Conservation (phyloP, 2,797 vertebrate species). For the Labroides dimidiatus region DNA sequence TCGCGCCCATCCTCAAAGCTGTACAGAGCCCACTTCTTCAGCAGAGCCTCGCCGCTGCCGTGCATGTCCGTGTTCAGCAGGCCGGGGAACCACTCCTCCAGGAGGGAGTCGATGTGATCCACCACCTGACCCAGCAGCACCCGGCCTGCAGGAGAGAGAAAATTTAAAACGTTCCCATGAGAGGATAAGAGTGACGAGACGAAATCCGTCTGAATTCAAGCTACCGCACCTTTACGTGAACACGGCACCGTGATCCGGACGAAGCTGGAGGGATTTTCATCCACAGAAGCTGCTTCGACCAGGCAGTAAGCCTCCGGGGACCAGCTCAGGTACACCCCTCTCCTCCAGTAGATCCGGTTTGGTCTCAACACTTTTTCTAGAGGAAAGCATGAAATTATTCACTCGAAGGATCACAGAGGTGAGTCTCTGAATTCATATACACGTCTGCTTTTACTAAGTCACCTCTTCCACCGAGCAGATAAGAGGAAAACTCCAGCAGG, state of each 20-base stretch:
- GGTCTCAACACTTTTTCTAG: constrained; percentile 89
- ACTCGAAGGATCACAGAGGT: neutral
- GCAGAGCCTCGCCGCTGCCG: constrained; percentile 91
- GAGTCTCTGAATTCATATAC: neutral
- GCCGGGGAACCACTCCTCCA: constrained; percentile 98
- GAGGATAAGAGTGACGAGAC: no score
- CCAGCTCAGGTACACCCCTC: constrained; percentile 95
- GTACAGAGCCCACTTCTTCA: constrained; percentile 97
- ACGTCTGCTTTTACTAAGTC: neutral
- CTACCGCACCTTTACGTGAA: constrained; percentile 89
- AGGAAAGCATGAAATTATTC: neutral
- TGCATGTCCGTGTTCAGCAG: constrained; percentile 93
- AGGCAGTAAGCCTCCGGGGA: constrained; percentile 94
- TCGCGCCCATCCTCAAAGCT: constrained; percentile 92
- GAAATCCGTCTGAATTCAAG: no score
- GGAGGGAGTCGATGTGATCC: constrained; percentile 95
- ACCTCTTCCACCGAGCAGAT: constrained; percentile 92
- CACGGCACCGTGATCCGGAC: constrained; percentile 95
- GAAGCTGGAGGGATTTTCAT: constrained; percentile 87
- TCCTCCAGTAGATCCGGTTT: constrained; percentile 94
- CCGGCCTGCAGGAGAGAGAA: constrained; percentile 80
- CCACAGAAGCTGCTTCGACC: constrained; percentile 88
- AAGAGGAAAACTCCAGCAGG: constrained; percentile 92
- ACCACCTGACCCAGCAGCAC: constrained; percentile 95
- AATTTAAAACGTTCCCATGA: no score